Conservation (phyloP, 2,113 vertebrate species). For the Orycteropus afer region DNA sequence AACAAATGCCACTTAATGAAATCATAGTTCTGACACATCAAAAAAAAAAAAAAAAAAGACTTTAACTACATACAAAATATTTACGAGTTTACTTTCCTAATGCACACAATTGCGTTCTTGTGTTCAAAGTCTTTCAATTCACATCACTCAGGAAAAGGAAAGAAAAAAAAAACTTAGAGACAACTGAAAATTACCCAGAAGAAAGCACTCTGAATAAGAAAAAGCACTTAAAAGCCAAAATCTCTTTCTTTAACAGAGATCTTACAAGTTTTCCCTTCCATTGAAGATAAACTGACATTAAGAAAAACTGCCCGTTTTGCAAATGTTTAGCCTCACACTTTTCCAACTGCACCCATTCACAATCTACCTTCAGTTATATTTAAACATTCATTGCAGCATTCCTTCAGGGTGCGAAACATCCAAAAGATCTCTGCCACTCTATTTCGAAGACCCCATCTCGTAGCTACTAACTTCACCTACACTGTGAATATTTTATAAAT, state of each 20-base stretch:
- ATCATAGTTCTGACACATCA: background rate
- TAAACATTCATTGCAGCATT: background rate
- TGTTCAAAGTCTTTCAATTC: conserved; percentile 60
- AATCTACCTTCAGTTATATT: background rate
- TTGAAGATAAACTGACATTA: background rate
- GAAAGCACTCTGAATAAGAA: background rate
- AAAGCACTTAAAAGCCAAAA: background rate
- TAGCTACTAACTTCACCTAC: background rate
- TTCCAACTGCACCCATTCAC: background rate
- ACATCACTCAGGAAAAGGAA: background rate
- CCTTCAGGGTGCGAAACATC: background rate
- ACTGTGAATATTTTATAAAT: fast-evolving
- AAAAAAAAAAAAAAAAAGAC: background rate
- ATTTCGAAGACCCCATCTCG: background rate
- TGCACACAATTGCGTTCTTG: conserved; percentile 69
- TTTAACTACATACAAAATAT: conserved; percentile 67
- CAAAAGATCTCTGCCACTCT: background rate
- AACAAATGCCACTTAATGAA: conserved; percentile 63
- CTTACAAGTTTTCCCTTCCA: background rate
- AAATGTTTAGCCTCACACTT: background rate
- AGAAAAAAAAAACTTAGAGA: background rate
- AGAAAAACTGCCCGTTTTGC: background rate
- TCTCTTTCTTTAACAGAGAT: background rate
- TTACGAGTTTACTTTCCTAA: conserved; percentile 70
- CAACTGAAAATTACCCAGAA: conserved; percentile 47